Base-by-base conservation (phyloP, 2,113 vertebrate genomes). In the Rhizomys pruinosus region DNA sequence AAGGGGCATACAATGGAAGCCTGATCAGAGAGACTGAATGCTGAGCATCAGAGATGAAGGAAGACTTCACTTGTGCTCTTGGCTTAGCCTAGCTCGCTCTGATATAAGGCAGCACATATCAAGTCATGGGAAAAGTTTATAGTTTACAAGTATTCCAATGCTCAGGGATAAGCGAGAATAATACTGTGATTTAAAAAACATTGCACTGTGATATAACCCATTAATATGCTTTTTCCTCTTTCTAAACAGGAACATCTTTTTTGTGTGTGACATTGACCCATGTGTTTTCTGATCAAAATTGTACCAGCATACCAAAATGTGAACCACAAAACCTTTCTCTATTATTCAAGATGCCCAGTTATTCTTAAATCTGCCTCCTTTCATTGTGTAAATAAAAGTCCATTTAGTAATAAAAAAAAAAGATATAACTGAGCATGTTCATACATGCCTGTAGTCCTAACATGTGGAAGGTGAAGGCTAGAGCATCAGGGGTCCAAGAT, bases 131-230 rank as follows among this genome's bases (percentile, higher is more conserved):
- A 69, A 72, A 87, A 27, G 44, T 84, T 93, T 93, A 71, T 92
- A 79, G 80, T 82, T 95, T 73, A 80, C 42, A 92, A 93, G 89
- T 68, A 22, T 92, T 80, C 93, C 93, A 80, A 80, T 92, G 93
- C 55, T 91, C 61, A 96, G 89, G 61, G 91, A 93, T 87, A 96
- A 94, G 86, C 66, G 85, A 71, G 72, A 96, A 92, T 93, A 92
- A 87, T 47, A 85, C 34, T 52, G 69, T 47, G 25, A 85, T 73
- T 93, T 57, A 84, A 85, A 72, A 96, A 95, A 72, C 44, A 90
- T 92, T 94, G 90, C 61, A 63, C 79, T 93, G 82, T 87, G 68
- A 81, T 47, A 61, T 57, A 68, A 93, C 57, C 59, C 82, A 84
- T 55, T 89, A 11, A n/a, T 72, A 59, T 77, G 47, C 32, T 68